Evolutionary conservation across 1,140 invertebrate genomes (phyloP).

Genomic region (Thereuonema tuberculata): DNA sequence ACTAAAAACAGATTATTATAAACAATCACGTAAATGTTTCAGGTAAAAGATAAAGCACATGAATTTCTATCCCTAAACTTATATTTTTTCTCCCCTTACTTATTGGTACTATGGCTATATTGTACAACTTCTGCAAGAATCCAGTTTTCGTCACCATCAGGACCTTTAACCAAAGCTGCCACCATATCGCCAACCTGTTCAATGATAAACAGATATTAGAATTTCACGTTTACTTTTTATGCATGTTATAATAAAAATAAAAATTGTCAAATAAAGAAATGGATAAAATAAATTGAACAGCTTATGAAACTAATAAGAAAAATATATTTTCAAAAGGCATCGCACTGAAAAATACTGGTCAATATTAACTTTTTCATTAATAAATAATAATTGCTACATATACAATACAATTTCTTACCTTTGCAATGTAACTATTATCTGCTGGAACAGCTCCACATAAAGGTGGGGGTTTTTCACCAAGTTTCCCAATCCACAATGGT

Average conservation of each 20-base stretch:
- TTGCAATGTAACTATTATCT: constrained; percentile 72
- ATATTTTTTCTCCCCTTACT: constrained; percentile 29
- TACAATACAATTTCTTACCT: too few relatives aligned
- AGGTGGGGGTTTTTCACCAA: constrained; percentile 66
- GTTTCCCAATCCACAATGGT: constrained; percentile 80
- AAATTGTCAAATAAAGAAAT: background rate
- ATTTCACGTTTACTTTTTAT: background rate
- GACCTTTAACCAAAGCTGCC: constrained; percentile 73
- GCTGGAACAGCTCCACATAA: constrained; percentile 86
- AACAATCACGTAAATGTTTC: too few relatives aligned
- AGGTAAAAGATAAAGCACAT: too few relatives aligned
- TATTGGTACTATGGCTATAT: constrained; percentile 64
- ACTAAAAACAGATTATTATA: too few relatives aligned
- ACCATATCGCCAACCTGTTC: constrained; percentile 81
- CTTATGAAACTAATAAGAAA: too few relatives aligned
- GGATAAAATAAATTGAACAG: too few relatives aligned
- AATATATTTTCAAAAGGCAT: too few relatives aligned
- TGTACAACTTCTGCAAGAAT: constrained; percentile 91
- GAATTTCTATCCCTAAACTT: background rate
- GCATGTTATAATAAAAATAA: background rate
- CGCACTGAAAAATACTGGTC: too few relatives aligned
- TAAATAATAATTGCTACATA: too few relatives aligned
- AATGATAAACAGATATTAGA: constrained; percentile 10
- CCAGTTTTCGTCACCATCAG: constrained; percentile 87
- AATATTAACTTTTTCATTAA: too few relatives aligned